phyloP scores from a whole-genome alignment of 2,888 invertebrate genomes.

The Meliscaeva auricollis region DNA sequence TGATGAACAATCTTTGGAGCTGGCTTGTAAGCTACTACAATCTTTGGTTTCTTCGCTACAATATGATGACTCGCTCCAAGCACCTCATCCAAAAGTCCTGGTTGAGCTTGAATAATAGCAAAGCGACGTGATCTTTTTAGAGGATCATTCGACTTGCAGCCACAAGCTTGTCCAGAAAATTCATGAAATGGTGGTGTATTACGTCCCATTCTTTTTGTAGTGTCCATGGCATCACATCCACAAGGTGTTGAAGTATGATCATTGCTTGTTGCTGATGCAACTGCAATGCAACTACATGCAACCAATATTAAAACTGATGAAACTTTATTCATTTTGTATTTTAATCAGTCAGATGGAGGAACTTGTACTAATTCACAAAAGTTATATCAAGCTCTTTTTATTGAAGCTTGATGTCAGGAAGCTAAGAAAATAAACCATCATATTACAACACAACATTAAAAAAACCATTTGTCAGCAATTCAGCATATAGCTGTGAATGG shows the following conservation, averaged over 20 bases:
- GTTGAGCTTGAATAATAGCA: conserved; percentile 38
- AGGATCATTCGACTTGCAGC: conserved; percentile 36
- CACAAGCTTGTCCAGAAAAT: conserved; percentile 26
- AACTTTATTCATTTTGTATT: conserved; percentile 59
- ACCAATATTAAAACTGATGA: conserved; percentile 3
- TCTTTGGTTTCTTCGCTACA: conserved; percentile 29
- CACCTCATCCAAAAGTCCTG: conserved; percentile 40
- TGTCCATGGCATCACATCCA: conserved; percentile 34
- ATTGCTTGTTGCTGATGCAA: conserved; percentile 11
- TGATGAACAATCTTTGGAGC: conserved; percentile 18
- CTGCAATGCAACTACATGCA: conserved; percentile 20
- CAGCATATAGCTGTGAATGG: conserved; percentile 25
- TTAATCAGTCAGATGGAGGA: background rate
- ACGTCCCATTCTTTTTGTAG: background rate
- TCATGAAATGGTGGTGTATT: conserved; percentile 39
- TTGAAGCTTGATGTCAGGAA: conserved; percentile 41
- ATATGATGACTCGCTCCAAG: conserved; percentile 43
- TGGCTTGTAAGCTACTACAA: conserved; percentile 21
- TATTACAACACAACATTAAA: background rate
- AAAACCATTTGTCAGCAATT: conserved; percentile 42
- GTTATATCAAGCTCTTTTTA: conserved; percentile 43
- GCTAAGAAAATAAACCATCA: conserved; percentile 6
- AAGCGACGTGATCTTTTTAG: conserved; percentile 40
- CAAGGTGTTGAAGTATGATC: conserved; percentile 27
- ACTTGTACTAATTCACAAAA: conserved; percentile 23